Conservation (phyloP, 2,113 vertebrate species). For the Aramus guarauna region DNA sequence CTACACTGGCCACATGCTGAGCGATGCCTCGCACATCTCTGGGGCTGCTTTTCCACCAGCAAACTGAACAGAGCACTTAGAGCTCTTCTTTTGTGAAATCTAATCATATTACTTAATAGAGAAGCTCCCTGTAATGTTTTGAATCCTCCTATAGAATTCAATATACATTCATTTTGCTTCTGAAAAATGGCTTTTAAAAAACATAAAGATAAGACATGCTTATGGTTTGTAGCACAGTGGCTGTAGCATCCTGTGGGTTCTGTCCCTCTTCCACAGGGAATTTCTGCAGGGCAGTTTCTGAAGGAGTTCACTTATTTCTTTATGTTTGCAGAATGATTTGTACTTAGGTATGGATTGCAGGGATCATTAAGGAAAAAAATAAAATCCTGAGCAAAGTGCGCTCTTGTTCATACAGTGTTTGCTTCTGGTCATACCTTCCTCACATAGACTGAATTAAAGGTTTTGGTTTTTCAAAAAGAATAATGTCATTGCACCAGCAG, state of each 20-base stretch:
- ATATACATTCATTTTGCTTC: neutral
- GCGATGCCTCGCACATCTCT: fast-evolving
- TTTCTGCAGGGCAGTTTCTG: neutral
- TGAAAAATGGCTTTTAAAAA: neutral
- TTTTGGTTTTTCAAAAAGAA: neutral
- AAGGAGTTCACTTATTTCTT: neutral
- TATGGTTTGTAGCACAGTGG: neutral
- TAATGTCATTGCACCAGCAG: neutral
- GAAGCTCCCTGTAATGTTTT: neutral
- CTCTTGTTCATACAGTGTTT: neutral
- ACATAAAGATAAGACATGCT: neutral
- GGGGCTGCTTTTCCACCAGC: neutral
- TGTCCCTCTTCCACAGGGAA: neutral
- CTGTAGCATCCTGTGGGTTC: neutral
- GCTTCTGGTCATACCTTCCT: neutral
- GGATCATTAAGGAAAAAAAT: neutral
- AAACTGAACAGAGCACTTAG: neutral
- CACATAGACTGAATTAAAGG: neutral
- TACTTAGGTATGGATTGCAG: too few species aligned
- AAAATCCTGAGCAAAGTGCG: neutral
- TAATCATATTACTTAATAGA: neutral
- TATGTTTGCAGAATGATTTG: neutral
- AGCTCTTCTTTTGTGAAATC: neutral
- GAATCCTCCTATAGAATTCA: neutral
- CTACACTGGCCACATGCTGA: neutral